Evolutionary conservation across 2,888 invertebrate genomes (phyloP).

Genomic region (Melipona bicolor): DNA sequence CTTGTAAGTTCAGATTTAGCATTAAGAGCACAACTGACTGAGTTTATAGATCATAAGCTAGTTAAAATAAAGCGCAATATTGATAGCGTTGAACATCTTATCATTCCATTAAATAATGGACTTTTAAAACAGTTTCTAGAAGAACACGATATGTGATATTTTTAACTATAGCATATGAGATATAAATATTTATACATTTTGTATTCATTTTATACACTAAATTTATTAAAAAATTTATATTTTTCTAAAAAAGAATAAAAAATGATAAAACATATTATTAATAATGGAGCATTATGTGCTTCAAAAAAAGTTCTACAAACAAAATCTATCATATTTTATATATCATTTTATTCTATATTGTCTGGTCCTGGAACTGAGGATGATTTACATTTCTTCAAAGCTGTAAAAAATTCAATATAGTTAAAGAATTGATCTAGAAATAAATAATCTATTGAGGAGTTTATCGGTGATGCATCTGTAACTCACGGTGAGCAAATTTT

Average conservation of each 20-base stretch:
- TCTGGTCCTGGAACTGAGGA: no score
- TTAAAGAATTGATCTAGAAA: no score
- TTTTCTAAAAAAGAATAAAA: not conserved
- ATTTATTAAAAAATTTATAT: constrained; percentile 23
- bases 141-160: constrained; percentile 83
- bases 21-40: constrained; percentile 95
- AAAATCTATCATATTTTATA: not conserved
- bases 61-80: constrained; percentile 91
- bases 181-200: not conserved
- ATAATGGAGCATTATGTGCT: not conserved
- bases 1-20: constrained; percentile 97
- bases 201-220: not conserved
- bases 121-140: constrained; percentile 92
- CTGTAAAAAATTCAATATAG: no score
- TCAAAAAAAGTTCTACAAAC: not conserved
- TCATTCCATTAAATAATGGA: constrained; percentile 90
- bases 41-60: constrained; percentile 97
- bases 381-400: no score
- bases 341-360: not conserved
- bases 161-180: not conserved
- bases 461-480: no score
- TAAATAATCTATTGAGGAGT: no score
- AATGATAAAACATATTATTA: constrained; percentile 20
- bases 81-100: constrained; percentile 93
- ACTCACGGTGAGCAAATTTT: no score